Percentiles rank a stretch among this genome's conserved stretches.
phyloP scores from a whole-genome alignment of 2,113 vertebrate genomes.

The Microcebus ravelobensis region DNA sequence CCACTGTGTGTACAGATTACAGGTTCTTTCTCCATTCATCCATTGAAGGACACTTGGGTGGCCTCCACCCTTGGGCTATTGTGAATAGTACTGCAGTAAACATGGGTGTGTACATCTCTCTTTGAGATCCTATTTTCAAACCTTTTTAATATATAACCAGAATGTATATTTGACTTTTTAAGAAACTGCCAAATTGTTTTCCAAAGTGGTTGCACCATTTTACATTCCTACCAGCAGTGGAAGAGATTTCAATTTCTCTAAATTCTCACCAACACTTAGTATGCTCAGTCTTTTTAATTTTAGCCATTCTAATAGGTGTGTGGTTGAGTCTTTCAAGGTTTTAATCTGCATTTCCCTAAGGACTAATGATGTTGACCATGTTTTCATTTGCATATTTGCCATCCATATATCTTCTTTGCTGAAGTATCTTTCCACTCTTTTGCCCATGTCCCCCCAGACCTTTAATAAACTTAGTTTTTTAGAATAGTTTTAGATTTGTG shows the following conservation, averaged over 20 bases:
- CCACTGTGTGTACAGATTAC: rapidly evolving
- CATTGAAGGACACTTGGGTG: neutral
- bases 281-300: neutral
- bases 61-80: neutral
- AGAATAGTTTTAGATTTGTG: neutral
- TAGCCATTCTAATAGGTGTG: neutral
- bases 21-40: neutral
- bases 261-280: neutral
- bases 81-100: neutral
- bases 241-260: neutral
- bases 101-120: neutral
- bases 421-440: neutral
- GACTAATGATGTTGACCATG: neutral
- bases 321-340: neutral
- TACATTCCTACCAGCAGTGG: neutral
- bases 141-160: neutral
- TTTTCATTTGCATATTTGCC: neutral
- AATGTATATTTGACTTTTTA: neutral
- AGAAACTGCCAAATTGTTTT: neutral
- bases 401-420: neutral
- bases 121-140: neutral
- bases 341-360: neutral
- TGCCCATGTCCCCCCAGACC: neutral
- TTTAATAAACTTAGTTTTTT: neutral
- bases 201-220: neutral